Base-by-base conservation (phyloP, 2,888 invertebrate genomes). In the Drosophila prostipennis region DNA sequence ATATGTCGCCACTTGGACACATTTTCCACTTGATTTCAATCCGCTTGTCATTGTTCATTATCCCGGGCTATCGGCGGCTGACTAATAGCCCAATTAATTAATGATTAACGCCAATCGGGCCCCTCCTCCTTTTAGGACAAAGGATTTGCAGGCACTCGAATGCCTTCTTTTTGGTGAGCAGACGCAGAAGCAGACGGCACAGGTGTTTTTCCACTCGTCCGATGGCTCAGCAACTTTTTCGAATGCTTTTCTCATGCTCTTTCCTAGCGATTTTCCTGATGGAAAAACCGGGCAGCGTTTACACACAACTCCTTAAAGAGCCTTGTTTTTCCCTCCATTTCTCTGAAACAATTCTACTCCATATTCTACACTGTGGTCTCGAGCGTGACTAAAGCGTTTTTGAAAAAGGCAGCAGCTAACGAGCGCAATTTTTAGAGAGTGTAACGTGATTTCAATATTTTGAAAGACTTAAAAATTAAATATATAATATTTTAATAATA, bases 341-440 rank as follows among this genome's bases (percentile, higher is more conserved):
- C 26, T 14, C 26, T 14, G 7, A 10, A 54, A 29, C 51, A 36
- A 42, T 45, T 68, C 67, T 51, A 43, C 42, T 29, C 34, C 19
- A 11, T 45, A 48, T 46, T 42, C 14, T 26, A 5, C 26, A 26
- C 42, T 55, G 55, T 6, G 19, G 39, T 65, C 63, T 85, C 75
- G 75, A 74, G 77, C 87, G 89, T 87, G 88, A 82, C 89, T 89
- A 73, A 78, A 82, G 86, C 80, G 74, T 76, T 85, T 85, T 72
- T 61, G 72, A 70, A 80, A 78, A 74, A 26, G 6, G 26, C 26
- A 26, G 76, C 76, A 78, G 87, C 79, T 85, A 85, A 89, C 89
- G 83, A 85, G 87, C 59, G 52, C 51, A 37, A 37, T 58, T 48
- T 23, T 26, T 45, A 52, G 71, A 40, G 63, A 64, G 34, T 42